A percentile compares a stretch with the other conserved stretches of the same genome.
Evolutionary conservation across 2,888 invertebrate species (phyloP).

Genomic region (Anthophora plumipes): DNA sequence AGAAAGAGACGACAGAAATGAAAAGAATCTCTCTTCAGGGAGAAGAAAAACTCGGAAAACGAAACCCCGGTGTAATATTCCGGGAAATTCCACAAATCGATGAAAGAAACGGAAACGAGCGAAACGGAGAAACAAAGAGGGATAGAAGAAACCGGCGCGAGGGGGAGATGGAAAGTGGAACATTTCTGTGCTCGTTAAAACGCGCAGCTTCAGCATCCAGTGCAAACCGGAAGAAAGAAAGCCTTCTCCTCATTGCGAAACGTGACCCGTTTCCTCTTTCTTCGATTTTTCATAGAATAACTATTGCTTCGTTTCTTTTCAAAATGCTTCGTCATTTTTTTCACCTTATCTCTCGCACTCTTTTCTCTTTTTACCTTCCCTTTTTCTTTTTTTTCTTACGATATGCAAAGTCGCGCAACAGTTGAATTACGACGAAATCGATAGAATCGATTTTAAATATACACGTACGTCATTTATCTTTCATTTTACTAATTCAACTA

Average conservation of each 20-base stretch:
- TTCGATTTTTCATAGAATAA: constrained; percentile 56
- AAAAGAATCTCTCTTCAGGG: constrained; percentile 54
- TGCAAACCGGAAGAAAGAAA: constrained; percentile 63
- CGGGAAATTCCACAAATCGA: constrained; percentile 61
- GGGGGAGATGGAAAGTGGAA: constrained; percentile 58
- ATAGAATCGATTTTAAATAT: not conserved
- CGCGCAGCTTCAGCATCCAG: constrained; percentile 66
- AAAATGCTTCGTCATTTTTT: constrained; percentile 4
- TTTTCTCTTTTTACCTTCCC: not conserved
- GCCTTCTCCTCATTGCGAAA: constrained; percentile 50
- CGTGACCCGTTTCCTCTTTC: constrained; percentile 62
- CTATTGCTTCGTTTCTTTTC: constrained; percentile 44
- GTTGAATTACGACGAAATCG: not conserved
- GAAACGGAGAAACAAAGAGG: constrained; percentile 56
- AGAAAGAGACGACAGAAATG: constrained; percentile 50
- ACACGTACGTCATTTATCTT: not conserved
- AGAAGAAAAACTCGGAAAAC: constrained; percentile 60
- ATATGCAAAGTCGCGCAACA: constrained; percentile 10
- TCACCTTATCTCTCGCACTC: not conserved
- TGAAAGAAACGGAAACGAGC: constrained; percentile 59
- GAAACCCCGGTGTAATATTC: constrained; percentile 61
- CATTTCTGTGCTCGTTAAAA: constrained; percentile 69
- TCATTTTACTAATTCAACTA: not conserved
- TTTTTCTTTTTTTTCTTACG: not conserved
- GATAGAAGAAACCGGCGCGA: constrained; percentile 31